These are phyloP conservation scores for Latheticus oryzae DNA, from an alignment of 2,888 invertebrate genomes.

Conservation along the genomic window DNA sequence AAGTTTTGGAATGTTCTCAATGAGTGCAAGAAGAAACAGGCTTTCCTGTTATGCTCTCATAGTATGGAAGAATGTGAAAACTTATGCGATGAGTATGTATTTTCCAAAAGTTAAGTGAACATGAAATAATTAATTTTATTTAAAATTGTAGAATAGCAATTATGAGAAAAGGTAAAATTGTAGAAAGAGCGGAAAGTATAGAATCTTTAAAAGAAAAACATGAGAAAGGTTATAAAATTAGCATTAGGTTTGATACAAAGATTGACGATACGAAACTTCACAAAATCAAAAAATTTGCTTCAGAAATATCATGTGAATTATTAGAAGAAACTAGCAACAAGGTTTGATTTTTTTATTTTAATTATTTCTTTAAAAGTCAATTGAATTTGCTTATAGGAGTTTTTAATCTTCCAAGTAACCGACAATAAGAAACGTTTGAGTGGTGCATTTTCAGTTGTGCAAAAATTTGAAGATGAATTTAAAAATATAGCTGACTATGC, in stretches of 20 bases:
- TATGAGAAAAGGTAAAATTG: slow-evolving; percentile 84
- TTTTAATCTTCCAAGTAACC: slow-evolving; percentile 78
- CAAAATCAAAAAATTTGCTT: too few species aligned
- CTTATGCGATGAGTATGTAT: slow-evolving; percentile 69
- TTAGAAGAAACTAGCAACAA: too few species aligned
- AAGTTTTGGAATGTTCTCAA: slow-evolving; percentile 60
- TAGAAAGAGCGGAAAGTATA: slow-evolving; percentile 79
- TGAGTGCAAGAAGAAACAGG: slow-evolving; percentile 47
- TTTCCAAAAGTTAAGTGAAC: too few species aligned
- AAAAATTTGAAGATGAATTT: slow-evolving; percentile 62
- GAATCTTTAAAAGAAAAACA: slow-evolving; percentile 82
- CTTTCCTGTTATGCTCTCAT: slow-evolving; percentile 83
- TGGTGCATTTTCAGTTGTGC: slow-evolving; percentile 77
- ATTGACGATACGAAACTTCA: too few species aligned
- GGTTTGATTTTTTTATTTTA: too few species aligned
- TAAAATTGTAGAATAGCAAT: slow-evolving; percentile 74
- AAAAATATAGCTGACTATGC: slow-evolving; percentile 78
- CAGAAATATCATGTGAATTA: too few species aligned
- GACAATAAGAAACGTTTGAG: slow-evolving; percentile 74
- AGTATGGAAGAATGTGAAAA: slow-evolving; percentile 91
- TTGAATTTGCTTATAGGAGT: slow-evolving; percentile 69
- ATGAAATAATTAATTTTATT: too few species aligned
- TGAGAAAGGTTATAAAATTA: slow-evolving; percentile 68
- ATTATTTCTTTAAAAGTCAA: too few species aligned
- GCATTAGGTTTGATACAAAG: slow-evolving; percentile 60